Conservation (phyloP, 2,113 vertebrate species). For the Callionymus lyra region DNA sequence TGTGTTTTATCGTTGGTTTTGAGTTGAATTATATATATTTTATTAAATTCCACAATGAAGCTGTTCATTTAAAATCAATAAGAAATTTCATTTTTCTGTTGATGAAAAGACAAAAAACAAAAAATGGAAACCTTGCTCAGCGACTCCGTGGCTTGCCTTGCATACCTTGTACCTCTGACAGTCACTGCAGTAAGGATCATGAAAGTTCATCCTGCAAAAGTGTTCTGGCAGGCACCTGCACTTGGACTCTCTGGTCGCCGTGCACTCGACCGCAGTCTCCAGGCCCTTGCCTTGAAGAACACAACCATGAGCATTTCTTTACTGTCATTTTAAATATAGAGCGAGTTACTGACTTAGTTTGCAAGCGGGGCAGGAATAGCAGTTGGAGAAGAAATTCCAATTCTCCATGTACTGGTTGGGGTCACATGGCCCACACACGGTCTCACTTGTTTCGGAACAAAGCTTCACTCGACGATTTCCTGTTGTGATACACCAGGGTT, state of each 20-base stretch:
- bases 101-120: background rate
- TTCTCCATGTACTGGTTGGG: slow-evolving; percentile 9
- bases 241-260: slow-evolving; percentile 11
- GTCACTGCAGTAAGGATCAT: background rate
- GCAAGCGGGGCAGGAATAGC: slow-evolving; percentile 42
- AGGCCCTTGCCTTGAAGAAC: slow-evolving; percentile 38
- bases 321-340: background rate
- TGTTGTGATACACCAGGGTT: slow-evolving; percentile 15
- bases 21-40: too few species aligned
- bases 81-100: too few species aligned
- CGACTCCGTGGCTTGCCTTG: slow-evolving; percentile 34
- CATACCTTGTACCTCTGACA: slow-evolving; percentile 12
- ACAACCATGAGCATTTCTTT: background rate
- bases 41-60: too few species aligned
- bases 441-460: slow-evolving; percentile 33
- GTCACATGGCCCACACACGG: slow-evolving; percentile 40
- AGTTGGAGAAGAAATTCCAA: slow-evolving; percentile 35
- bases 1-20: too few species aligned
- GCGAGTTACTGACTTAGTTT: slow-evolving; percentile 22
- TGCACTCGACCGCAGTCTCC: slow-evolving; percentile 23
- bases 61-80: too few species aligned
- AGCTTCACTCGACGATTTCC: slow-evolving; percentile 9
- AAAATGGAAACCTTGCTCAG: slow-evolving; percentile 34
- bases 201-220: slow-evolving; percentile 14
- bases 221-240: slow-evolving; percentile 49